Evolutionary conservation across 2,797 vertebrate genomes (phyloP).

Genomic region (Anabacerthia variegaticeps): DNA sequence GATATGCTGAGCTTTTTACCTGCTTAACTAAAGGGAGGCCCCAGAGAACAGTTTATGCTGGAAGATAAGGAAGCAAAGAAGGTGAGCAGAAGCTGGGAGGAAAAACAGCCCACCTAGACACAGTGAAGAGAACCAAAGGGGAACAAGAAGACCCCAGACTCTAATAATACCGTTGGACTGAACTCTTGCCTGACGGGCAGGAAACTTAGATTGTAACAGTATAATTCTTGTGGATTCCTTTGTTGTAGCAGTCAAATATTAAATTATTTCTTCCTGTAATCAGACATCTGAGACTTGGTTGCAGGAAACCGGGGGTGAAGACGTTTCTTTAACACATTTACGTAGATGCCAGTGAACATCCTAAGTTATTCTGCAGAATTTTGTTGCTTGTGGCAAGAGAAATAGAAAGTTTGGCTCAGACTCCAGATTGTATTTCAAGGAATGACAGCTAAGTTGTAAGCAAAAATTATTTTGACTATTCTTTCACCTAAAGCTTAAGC

Average conservation of each 20-base stretch:
- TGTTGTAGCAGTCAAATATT: not conserved
- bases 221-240: not conserved
- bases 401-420: not conserved
- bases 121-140: not conserved
- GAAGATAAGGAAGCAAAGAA: not conserved
- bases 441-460: not conserved
- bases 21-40: not conserved
- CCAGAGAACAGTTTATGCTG: not conserved
- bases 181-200: accelerated
- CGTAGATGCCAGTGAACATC: not conserved
- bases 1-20: not conserved
- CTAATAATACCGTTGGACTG: not conserved
- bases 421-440: not conserved
- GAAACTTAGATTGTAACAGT: not conserved
- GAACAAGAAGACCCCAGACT: not conserved
- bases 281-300: not conserved
- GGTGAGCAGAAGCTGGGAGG: not conserved
- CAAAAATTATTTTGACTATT: not conserved
- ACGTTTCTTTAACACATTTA: not conserved
- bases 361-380: not conserved
- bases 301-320: not conserved
- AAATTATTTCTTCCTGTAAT: not conserved
- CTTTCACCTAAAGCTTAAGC: not conserved
- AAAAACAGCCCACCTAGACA: not conserved
- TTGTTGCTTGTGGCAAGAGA: not conserved